These are phyloP conservation scores for Dicrurus megarhynchus DNA, from an alignment of 2,113 vertebrate species.

Conservation along the genomic window DNA sequence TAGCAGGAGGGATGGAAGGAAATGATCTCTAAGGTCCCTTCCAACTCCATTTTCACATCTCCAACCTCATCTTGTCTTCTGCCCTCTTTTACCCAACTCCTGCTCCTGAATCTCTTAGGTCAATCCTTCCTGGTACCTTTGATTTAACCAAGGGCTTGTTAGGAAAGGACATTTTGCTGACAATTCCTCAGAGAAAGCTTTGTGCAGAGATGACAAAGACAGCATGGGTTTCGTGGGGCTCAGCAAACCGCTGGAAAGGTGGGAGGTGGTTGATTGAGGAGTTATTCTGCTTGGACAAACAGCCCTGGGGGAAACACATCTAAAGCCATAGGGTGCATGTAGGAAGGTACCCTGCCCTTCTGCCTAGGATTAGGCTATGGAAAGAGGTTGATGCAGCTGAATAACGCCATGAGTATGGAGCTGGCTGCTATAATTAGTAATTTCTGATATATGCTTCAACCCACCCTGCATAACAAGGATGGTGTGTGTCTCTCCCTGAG, in stretches of 20 bases:
- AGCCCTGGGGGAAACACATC: not conserved
- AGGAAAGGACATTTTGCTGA: not conserved
- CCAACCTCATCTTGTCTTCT: not conserved
- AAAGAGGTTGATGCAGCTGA: not conserved
- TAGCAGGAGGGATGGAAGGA: not conserved
- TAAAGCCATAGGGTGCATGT: not conserved
- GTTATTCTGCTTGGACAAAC: not conserved
- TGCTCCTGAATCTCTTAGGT: not conserved
- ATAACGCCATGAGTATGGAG: not conserved
- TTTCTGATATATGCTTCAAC: not conserved
- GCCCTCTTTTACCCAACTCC: not conserved
- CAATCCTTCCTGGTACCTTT: not conserved
- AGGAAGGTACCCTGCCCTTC: not conserved
- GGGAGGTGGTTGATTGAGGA: not conserved
- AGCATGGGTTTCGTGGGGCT: not conserved
- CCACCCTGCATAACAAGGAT: not conserved
- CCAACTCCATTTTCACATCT: not conserved
- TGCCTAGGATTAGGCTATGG: not conserved
- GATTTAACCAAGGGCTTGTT: not conserved
- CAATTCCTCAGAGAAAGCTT: not conserved
- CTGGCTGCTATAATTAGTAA: not conserved
- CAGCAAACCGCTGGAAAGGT: not conserved
- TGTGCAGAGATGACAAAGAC: not conserved
- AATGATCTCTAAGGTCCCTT: not conserved
- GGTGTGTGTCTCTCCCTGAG: not conserved